Base-by-base conservation (phyloP, 2,888 invertebrate species). In the Callosobruchus maculatus region DNA sequence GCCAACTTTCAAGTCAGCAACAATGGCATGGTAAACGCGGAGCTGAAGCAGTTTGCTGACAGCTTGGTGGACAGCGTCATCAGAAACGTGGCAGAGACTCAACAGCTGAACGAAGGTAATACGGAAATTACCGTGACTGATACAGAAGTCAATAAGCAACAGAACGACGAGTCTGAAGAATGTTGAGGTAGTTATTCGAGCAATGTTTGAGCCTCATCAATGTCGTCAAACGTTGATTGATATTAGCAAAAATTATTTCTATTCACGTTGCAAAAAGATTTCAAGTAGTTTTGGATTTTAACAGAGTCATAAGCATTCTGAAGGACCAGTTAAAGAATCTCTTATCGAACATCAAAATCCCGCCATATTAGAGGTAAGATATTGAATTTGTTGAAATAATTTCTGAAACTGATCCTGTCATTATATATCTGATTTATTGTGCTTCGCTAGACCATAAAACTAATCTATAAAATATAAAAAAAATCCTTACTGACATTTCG, bases 41-140 rank as follows among this genome's bases (percentile, higher is more conserved):
- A 87, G 78, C 77, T 87, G 66, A 82, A 83, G 72, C 85, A 87
- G 75, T 88, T 84, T 80, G 88, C 87, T 1, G 87, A 86, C 49
- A 84, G 82, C 74, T 79, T 88, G 26, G 87, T 87, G 0, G 88
- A 88, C 78, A 87, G 85, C 7, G 87, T 86, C 9, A 86, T 88
- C 26, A 85, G 84, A 79, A 86, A 84, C 0, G 85, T 87, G 7
- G 85, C 86, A 4, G 87, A 87, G 77, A 79, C 80, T 7, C 80
- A 77, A 26, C 81, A 78, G 0, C 81, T 82, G 72, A 73, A 73
- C 70, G 68, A 78, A 2, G 74, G 78, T 70, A 79, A 80, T 9
- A 81, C 83, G 0, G 84, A 84, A 76, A 83, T 82, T 70, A 83
- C 82, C 18, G 80, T 83, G 13, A 83, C 84, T 3, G 83, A 83